Conservation (phyloP, 1,140 invertebrate genomes). For the Drosophila bocki region DNA sequence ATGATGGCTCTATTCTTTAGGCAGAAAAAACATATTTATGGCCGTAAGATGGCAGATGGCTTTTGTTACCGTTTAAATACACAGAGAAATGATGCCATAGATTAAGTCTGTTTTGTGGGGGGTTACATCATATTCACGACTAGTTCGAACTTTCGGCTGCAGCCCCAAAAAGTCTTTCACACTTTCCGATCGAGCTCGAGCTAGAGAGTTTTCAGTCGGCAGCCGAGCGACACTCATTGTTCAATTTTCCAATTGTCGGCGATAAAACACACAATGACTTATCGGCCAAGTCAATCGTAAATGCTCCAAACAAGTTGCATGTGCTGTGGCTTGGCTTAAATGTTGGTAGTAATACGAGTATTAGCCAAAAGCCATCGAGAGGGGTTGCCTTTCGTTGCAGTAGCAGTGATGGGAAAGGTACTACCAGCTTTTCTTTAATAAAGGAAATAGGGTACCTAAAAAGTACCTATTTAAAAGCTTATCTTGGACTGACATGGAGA, state of each 20-base stretch:
- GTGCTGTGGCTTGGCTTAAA: constrained; percentile 26
- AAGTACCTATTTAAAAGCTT: not conserved
- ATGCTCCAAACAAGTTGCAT: constrained; percentile 70
- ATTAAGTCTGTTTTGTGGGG: constrained; percentile 14
- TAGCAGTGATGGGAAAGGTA: constrained; percentile 6
- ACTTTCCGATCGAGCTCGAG: constrained; percentile 26
- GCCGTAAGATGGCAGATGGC: constrained; percentile 17
- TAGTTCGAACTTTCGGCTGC: constrained; percentile 35
- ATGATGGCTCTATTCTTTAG: constrained; percentile 61
- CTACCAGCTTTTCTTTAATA: not conserved
- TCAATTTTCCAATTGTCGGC: constrained; percentile 79
- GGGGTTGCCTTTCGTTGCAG: constrained; percentile 46
- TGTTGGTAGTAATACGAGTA: constrained; percentile 27
- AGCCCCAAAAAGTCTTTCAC: constrained; percentile 46
- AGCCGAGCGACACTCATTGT: constrained; percentile 61
- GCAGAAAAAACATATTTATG: constrained; percentile 43
- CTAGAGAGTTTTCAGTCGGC: constrained; percentile 24
- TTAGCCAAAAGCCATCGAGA: constrained; percentile 35
- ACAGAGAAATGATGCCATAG: constrained; percentile 37
- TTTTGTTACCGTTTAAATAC: constrained; percentile 22
- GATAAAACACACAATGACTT: constrained; percentile 69
- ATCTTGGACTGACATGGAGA: not conserved
- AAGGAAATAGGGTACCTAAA: not conserved
- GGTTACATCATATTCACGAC: constrained; percentile 47
- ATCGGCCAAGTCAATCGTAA: constrained; percentile 70